Base-by-base conservation (phyloP, 1,140 invertebrate species). In the Rhyacophila brunnea region DNA sequence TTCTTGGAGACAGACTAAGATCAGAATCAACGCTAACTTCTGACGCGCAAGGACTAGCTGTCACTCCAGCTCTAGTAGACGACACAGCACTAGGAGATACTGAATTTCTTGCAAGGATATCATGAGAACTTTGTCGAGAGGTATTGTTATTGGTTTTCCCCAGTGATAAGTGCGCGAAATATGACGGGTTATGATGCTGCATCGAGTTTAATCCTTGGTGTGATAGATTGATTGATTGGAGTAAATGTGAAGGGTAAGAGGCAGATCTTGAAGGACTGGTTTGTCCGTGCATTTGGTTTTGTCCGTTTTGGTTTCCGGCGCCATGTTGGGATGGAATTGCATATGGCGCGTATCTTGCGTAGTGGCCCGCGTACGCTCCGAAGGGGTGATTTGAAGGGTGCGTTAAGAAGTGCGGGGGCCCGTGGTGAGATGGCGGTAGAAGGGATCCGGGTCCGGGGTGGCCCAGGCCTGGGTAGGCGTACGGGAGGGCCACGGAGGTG, bases 401-500 rank as follows among this genome's bases (percentile, higher is more conserved):
- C 76, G 67, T 64, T 73, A 75, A 55, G 54, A 81, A 60, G 67
- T 80, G 67, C 49, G 74, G 62, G 72, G 77, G 68, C 65, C 75
- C 71, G 77, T 79, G 70, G 20, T 64, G 62, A 61, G 74, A 66
- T 70, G 69, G 10, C 63, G 67, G 5, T 79, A 73, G 65, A 83
- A 68, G 1, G 79, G 72, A 0, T 77, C 77, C 0, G 79, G 66
- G 58, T 67, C 79, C 66, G 54, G 80, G 73, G 7, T 78, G 77
- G 0, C 80, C 74, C 7, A 80, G 47, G 1, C 75, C 70, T 0
- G 82, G 83, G n/a, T 80, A 79, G 0, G 77, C 78, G 67, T 83
- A 83, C 6, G 83, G 82, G 36, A 84, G 72, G 11, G 83, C 82
- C 13, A 83, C 82, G 17, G 81, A 82, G 36, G 81, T 83, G n/a